A percentile compares a stretch with the other conserved stretches of the same genome.
These are phyloP conservation scores for Anolis sagrei DNA, from an alignment of 2,113 vertebrate species.

Conservation along the genomic window DNA sequence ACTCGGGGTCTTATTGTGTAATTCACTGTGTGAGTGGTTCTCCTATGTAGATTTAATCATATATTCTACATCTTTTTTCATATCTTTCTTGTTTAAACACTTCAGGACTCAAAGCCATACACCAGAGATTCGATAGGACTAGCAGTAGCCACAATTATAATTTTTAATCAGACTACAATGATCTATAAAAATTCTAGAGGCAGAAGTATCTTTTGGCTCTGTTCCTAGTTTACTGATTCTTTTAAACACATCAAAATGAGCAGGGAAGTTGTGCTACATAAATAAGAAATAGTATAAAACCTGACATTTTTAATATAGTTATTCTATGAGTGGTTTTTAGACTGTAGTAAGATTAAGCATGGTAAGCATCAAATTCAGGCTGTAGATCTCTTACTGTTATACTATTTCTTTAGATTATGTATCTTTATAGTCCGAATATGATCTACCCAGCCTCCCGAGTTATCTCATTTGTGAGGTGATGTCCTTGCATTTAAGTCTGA, in stretches of 20 bases:
- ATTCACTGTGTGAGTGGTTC: not conserved
- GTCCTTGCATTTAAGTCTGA: not conserved
- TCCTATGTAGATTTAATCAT: not conserved
- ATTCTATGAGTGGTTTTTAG: not conserved
- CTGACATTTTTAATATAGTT: too few relatives aligned
- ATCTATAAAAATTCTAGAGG: not conserved
- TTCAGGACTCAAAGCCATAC: not conserved
- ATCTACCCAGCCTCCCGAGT: not conserved
- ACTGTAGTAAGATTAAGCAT: not conserved
- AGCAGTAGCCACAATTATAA: not conserved
- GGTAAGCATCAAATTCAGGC: not conserved
- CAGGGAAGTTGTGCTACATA: too few relatives aligned
- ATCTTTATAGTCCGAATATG: not conserved
- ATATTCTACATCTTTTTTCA: not conserved
- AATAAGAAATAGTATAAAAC: too few relatives aligned
- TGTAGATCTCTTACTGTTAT: not conserved
- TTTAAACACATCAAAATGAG: too few relatives aligned
- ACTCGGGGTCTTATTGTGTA: too few relatives aligned
- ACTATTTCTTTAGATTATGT: not conserved
- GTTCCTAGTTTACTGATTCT: not conserved
- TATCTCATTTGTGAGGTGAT: not conserved
- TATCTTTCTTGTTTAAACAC: not conserved
- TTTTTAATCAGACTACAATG: not conserved
- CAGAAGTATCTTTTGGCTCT: not conserved
- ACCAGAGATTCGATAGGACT: not conserved